These are phyloP conservation scores for Thecophora atra DNA, from an alignment of 2,888 invertebrate genomes.

Conservation along the genomic window DNA sequence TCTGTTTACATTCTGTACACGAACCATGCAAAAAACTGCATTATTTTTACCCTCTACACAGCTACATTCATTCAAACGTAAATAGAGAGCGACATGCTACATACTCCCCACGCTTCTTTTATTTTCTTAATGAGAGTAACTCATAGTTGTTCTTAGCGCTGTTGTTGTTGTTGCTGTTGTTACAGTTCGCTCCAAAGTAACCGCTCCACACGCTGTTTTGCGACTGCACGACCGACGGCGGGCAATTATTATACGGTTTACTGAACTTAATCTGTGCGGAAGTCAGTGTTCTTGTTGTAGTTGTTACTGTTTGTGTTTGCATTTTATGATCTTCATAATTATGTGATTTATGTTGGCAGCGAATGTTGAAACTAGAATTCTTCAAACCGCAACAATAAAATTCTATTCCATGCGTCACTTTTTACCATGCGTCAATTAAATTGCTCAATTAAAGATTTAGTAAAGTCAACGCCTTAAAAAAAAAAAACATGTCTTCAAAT, in stretches of 20 bases:
- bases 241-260: conserved; percentile 48
- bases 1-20: conserved; percentile 1
- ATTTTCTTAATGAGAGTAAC: not conserved
- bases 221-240: conserved; percentile 17
- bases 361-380: no score
- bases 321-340: not conserved
- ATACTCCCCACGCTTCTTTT: not conserved
- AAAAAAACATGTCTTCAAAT: no score
- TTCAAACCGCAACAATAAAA: no score
- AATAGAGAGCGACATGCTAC: not conserved
- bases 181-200: not conserved
- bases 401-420: no score
- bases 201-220: not conserved
- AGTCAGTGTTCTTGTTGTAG: conserved; percentile 30
- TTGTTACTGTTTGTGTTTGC: not conserved
- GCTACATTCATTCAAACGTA: no score
- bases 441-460: no score
- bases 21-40: conserved; percentile 28
- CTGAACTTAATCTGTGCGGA: conserved; percentile 49
- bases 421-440: no score
- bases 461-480: no score
- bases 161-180: conserved; percentile 12
- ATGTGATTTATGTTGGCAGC: conserved; percentile 5
- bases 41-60: conserved; percentile 23
- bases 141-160: conserved; percentile 6